Evolutionary conservation across 1,140 invertebrate species (phyloP).

Genomic region (Drosophila obscura): DNA sequence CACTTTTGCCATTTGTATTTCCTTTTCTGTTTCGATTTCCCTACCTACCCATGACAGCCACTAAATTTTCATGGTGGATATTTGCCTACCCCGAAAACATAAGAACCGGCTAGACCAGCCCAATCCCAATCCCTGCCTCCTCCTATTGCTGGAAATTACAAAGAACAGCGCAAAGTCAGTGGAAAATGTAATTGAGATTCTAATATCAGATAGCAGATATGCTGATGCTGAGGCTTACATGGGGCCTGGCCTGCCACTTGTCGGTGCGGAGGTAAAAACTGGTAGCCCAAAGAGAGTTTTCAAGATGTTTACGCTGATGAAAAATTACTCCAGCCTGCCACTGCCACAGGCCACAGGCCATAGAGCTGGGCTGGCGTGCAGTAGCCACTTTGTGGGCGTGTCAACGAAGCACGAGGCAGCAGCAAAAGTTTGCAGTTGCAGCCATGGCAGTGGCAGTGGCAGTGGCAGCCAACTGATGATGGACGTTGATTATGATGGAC

Average conservation of each 20-base stretch:
- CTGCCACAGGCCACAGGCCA: slow-evolving; percentile 54
- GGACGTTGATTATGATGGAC: slow-evolving; percentile 82
- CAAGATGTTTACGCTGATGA: slow-evolving; percentile 72
- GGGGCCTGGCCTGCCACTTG: slow-evolving; percentile 27
- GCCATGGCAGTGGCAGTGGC: slow-evolving; percentile 63
- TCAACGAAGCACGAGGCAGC: slow-evolving; percentile 22
- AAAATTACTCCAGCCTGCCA: slow-evolving; percentile 77
- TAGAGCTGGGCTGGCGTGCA: slow-evolving; percentile 7
- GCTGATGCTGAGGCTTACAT: slow-evolving; percentile 62
- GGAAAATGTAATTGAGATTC: slow-evolving; percentile 80
- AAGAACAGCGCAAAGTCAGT: slow-evolving; percentile 63
- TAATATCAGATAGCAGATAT: slow-evolving; percentile 76
- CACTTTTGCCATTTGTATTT: too few species aligned
- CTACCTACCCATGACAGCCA: slow-evolving; percentile 35
- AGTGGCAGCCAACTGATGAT: slow-evolving; percentile 76
- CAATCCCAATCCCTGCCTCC: slow-evolving; percentile 49
- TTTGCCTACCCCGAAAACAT: slow-evolving; percentile 47
- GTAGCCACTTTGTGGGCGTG: slow-evolving; percentile 48
- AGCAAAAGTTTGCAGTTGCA: slow-evolving; percentile 55
- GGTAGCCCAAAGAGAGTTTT: slow-evolving; percentile 67
- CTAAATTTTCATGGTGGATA: slow-evolving; percentile 52
- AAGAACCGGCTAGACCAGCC: slow-evolving; percentile 47
- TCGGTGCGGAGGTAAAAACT: slow-evolving; percentile 41
- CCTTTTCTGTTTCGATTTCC: background rate
- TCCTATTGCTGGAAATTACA: slow-evolving; percentile 48